Conservation (phyloP, 2,797 vertebrate genomes). For the Gila robusta region DNA sequence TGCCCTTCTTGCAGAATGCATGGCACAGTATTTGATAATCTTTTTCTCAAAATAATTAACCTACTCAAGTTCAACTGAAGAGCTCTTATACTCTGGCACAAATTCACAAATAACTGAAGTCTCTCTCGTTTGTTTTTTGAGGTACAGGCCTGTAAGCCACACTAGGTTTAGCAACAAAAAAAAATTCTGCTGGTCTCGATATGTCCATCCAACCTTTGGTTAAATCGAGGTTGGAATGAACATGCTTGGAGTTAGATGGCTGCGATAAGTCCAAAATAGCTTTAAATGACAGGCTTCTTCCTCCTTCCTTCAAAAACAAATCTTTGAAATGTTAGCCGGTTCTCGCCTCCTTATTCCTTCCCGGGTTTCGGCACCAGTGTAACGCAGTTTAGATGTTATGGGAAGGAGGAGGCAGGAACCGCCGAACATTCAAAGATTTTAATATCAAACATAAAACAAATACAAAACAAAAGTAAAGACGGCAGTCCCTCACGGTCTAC, state of each 20-base stretch:
- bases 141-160: slow-evolving; percentile 6
- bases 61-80: slow-evolving; percentile 17
- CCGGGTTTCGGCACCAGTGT: no score
- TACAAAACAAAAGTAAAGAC: no score
- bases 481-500: no score
- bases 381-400: no score
- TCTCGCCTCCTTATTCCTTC: no score
- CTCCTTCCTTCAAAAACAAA: background rate
- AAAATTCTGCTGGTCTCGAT: background rate
- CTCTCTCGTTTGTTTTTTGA: slow-evolving; percentile 24
- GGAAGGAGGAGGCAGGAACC: no score
- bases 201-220: background rate
- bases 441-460: no score
- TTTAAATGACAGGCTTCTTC: slow-evolving; percentile 3
- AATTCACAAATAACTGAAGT: slow-evolving; percentile 29
- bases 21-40: slow-evolving; percentile 1
- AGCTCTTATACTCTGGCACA: slow-evolving; percentile 19
- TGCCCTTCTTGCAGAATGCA: slow-evolving; percentile 7
- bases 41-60: slow-evolving; percentile 21
- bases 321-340: no score
- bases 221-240: background rate
- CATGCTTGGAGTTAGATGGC: background rate
- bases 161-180: background rate
- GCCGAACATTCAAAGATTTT: no score
- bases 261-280: slow-evolving; percentile 13